Percentiles rank a stretch among this genome's conserved stretches.
Conservation (phyloP, 1,140 invertebrate species). For the Diorhabda sublineata region DNA sequence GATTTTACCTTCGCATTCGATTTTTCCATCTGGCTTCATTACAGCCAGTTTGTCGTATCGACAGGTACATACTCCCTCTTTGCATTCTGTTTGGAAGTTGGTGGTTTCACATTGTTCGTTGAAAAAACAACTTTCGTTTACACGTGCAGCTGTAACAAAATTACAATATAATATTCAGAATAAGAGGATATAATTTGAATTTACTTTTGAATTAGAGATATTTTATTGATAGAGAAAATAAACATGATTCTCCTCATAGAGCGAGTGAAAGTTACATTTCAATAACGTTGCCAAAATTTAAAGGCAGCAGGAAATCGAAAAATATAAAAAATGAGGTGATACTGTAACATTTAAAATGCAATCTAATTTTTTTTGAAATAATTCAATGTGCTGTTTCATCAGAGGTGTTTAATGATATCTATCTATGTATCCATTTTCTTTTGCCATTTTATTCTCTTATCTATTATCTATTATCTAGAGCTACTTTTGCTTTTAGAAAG, state of each 20-base stretch:
- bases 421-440: too few relatives aligned
- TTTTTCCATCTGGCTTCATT: constrained; percentile 59
- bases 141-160: constrained; percentile 62
- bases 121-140: constrained; percentile 77
- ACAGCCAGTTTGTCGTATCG: constrained; percentile 70
- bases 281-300: too few relatives aligned
- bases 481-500: too few relatives aligned
- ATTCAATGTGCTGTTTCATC: too few relatives aligned
- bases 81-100: constrained; percentile 68
- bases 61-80: constrained; percentile 70
- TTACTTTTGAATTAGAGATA: constrained; percentile 2
- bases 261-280: too few relatives aligned
- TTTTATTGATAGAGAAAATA: background rate
- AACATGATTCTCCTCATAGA: too few relatives aligned
- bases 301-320: too few relatives aligned
- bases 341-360: background rate
- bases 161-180: background rate
- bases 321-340: too few relatives aligned
- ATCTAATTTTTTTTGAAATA: too few relatives aligned
- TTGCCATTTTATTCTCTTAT: too few relatives aligned
- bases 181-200: background rate
- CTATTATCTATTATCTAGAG: too few relatives aligned
- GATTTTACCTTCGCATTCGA: constrained; percentile 66
- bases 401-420: too few relatives aligned
- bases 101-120: constrained; percentile 73